These are phyloP conservation scores for Himalopsyche anomala DNA, from an alignment of 2,888 invertebrate genomes.

Conservation along the genomic window DNA sequence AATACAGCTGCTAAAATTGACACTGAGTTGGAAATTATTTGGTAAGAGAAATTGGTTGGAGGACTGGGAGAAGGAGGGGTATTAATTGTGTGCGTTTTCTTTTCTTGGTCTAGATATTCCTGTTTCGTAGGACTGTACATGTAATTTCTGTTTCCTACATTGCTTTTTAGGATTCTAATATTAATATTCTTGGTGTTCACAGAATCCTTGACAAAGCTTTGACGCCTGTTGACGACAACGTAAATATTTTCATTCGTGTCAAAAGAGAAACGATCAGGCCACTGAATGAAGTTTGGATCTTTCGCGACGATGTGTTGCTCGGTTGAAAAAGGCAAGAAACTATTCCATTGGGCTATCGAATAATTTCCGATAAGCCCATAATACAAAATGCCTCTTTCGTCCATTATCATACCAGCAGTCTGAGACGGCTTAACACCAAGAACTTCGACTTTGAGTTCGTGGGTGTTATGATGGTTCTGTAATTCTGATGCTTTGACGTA, in stretches of 20 bases:
- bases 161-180: constrained; percentile 81
- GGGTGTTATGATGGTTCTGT: constrained; percentile 72
- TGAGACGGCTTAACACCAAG: constrained; percentile 82
- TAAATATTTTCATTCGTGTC: constrained; percentile 81
- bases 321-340: constrained; percentile 76
- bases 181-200: constrained; percentile 79
- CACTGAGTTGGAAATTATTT: background rate
- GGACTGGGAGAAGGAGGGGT: no score
- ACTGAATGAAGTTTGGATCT: constrained; percentile 82
- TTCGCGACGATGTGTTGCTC: constrained; percentile 82
- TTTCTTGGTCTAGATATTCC: background rate
- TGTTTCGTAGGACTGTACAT: constrained; percentile 73
- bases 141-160: constrained; percentile 81
- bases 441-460: constrained; percentile 75
- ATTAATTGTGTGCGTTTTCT: background rate
- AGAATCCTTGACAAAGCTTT: constrained; percentile 80
- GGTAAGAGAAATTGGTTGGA: background rate
- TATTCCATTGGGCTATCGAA: constrained; percentile 84
- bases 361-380: constrained; percentile 83
- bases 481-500: constrained; percentile 80
- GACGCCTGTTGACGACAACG: constrained; percentile 82
- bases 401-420: constrained; percentile 87
- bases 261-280: constrained; percentile 84
- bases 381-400: constrained; percentile 82
- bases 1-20: constrained; percentile 35